Base-by-base conservation (phyloP, 1,140 invertebrate species). In the Microplitis demolitor region DNA sequence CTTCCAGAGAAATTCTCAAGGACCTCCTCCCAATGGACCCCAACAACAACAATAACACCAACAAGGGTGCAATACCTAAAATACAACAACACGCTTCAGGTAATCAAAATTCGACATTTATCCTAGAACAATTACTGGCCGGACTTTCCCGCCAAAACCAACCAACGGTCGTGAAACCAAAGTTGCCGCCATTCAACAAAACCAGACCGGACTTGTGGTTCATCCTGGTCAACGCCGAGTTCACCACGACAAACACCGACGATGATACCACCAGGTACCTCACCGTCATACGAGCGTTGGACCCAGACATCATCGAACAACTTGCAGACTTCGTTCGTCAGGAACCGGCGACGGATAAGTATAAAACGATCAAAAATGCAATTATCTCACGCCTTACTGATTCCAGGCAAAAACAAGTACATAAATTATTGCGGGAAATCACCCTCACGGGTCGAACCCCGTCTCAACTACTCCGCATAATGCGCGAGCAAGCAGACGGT, bases 381-480 rank as follows among this genome's bases (percentile, higher is more conserved):
- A 45, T 78, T 13, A 72, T 75, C 8, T 14, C 24, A 9, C 34
- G 71, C 9, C 31, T 76, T 60, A 71, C 80, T 69, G 74, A 79
- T 13, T 77, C 76, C 3, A 69, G 72, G 50, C 66, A 68, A 5
- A 16, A 67, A 13, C 72, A 80, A 60, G 37, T 81, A 0, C 62
- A 74, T 35, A 78, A 80, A 66, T 70, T 82, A 14, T 35, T 82
- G 3, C 61, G 66, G 6, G 76, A 76, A 2, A 45, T 80, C 3
- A 74, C 77, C 16, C 61, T 82, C 3, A 78, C 73, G 1, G 73
- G 77, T 66, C 72, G 76, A 54, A 75, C 72, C 8, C 79, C 76
- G 24, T 74, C 80, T 0, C 78, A 80, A 51, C 68, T 84, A 14
- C 58, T 84, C 13, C 34, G 76, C 4, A 56, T 76, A 24, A 78